Evolutionary conservation across 2,797 vertebrate genomes (phyloP), one percentile per base, ranked within the genome.

Genomic region (Philypnodon macrostomus): DNA sequence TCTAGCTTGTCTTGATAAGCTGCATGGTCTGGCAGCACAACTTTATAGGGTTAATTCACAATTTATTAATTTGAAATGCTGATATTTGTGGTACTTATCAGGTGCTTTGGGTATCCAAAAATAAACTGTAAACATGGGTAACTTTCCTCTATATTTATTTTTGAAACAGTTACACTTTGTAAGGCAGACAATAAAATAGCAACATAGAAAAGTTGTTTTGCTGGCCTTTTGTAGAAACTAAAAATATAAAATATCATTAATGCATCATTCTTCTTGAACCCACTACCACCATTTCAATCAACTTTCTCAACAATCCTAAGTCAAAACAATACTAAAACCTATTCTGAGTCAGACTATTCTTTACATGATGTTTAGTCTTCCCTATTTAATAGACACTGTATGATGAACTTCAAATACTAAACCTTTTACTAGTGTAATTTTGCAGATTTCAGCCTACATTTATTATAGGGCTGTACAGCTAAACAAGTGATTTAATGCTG

Each of bases 151-250:
- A 24, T 12, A 17, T 30, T 48, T 42, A 53, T 35, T 45, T 59
- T 45, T 51, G 26, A 57, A 53, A 58, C 46, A 55, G 35, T 36
- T 15, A 45, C 16, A 13, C 15, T 13, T 42, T 15, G 31, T 34
- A 13, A 39, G 27, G 29, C 24, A 19, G 14, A 23, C 24, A 33
- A n/a, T n/a, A n/a, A 38, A 5, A 7, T 48, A 47, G 29, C 2
- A 30, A 26, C 12, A 37, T 13, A 47, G 1, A 42, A 34, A 54
- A 50, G 14, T 14, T 6, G 7, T 21, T 19, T 11, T 34, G 30
- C 37, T 5, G 1, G 8, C 41, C 53, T 33, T 8, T 6, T 26
- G 21, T 11, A 24, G n/a, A 1, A 8, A 37, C 23, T 12, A 23
- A n/a, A 41, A 29, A 54, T 29, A 15, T 17, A 29, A 24, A 30